Evolutionary conservation across 1,140 invertebrate genomes (phyloP).

Genomic region (Tetragonula clypearis): DNA sequence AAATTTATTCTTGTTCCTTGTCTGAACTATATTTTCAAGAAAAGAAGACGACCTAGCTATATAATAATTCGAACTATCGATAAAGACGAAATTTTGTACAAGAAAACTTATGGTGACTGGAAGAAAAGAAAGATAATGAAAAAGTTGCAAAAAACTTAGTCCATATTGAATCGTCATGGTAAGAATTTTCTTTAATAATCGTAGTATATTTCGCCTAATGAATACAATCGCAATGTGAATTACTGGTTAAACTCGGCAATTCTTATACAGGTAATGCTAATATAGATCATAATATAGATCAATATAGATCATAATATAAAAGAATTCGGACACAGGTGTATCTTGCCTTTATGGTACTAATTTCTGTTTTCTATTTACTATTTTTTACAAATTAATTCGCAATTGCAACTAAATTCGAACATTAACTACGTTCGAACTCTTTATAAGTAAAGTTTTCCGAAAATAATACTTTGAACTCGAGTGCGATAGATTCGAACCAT

Average conservation of each 20-base stretch:
- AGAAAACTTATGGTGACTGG: not conserved
- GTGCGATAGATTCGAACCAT: no score
- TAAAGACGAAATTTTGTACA: no score
- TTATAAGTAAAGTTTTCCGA: no score
- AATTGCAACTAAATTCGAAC: no score
- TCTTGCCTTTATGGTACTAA: slow-evolving; percentile 41
- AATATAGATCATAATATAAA: slow-evolving; percentile 54
- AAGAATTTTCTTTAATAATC: slow-evolving; percentile 51
- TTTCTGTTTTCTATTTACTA: slow-evolving; percentile 38
- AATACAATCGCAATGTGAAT: slow-evolving; percentile 64
- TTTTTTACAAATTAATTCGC: not conserved
- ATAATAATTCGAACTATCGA: slow-evolving; percentile 13
- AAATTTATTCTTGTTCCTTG: slow-evolving; percentile 22
- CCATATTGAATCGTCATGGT: slow-evolving; percentile 42
- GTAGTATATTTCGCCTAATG: slow-evolving; percentile 40
- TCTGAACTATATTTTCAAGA: not conserved
- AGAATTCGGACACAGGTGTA: slow-evolving; percentile 39
- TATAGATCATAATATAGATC: slow-evolving; percentile 49
- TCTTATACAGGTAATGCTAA: slow-evolving; percentile 50
- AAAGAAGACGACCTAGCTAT: slow-evolving; percentile 7
- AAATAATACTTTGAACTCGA: no score
- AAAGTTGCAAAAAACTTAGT: slow-evolving; percentile 33
- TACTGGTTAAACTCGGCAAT: slow-evolving; percentile 46
- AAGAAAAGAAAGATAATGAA: slow-evolving; percentile 9
- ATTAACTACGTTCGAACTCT: no score